Percentiles rank a stretch among this genome's conserved stretches.
Conservation (phyloP, 2,888 invertebrate genomes). For the Rambutsinella grinnellia region DNA sequence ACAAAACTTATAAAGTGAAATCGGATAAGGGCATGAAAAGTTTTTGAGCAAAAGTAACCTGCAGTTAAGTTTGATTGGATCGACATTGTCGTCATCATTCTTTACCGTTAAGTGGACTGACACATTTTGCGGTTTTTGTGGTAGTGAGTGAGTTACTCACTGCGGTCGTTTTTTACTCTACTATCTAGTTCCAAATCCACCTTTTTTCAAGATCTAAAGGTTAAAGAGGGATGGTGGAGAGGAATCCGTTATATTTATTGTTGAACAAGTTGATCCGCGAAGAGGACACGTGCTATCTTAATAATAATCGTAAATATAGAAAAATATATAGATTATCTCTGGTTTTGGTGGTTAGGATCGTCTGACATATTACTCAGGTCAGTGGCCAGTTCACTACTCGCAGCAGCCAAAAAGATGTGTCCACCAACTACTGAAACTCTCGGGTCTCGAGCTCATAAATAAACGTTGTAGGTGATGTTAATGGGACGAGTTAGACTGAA, state of each 20-base stretch:
- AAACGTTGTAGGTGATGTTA: conserved; percentile 41
- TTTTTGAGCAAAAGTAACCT: too few species aligned
- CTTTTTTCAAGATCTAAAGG: too few species aligned
- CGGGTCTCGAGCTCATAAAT: conserved; percentile 33
- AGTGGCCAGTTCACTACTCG: conserved; percentile 31
- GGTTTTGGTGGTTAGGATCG: background rate
- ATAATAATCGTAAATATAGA: conserved; percentile 10
- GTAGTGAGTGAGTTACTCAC: conserved; percentile 7
- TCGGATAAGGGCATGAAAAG: too few species aligned
- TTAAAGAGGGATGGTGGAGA: too few species aligned
- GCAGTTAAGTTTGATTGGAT: too few species aligned
- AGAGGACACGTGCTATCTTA: conserved; percentile 46
- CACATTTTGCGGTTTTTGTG: conserved; percentile 24
- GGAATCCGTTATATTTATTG: conserved; percentile 42
- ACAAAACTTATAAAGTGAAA: too few species aligned
- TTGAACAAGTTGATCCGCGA: too few species aligned
- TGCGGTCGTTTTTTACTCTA: background rate
- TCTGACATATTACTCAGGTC: conserved; percentile 30
- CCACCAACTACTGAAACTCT: too few species aligned
- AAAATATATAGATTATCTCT: too few species aligned
- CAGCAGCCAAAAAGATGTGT: conserved; percentile 3
- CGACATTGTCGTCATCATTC: conserved; percentile 19
- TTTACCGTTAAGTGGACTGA: conserved; percentile 24
- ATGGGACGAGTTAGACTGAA: conserved; percentile 49
- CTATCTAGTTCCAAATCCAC: conserved; percentile 11